Conservation (phyloP, 2,113 vertebrate species). For the Anolis carolinensis region DNA sequence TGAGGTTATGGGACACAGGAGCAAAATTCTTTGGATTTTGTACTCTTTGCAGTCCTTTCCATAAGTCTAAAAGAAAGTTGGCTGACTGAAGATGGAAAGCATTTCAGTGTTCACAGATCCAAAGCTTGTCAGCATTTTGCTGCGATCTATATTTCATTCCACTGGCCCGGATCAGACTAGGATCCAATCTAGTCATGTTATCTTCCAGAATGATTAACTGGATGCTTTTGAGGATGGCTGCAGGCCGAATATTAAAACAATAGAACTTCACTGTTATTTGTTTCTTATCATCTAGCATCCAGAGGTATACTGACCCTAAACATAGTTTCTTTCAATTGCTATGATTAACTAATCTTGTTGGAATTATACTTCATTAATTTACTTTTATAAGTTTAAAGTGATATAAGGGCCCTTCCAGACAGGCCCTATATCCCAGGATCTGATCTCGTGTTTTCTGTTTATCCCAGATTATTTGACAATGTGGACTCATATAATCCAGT, state of each 20-base stretch:
- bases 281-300: neutral
- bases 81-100: neutral
- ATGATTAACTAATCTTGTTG: neutral
- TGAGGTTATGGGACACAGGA: neutral
- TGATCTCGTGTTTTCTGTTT: too few species aligned
- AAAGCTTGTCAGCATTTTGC: too few species aligned
- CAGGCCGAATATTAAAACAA: neutral
- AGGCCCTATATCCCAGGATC: too few species aligned
- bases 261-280: neutral
- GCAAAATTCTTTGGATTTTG: neutral
- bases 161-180: neutral
- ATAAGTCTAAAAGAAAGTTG: too few species aligned
- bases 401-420: neutral
- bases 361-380: too few species aligned
- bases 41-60: too few species aligned
- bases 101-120: neutral
- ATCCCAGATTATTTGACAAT: too few species aligned
- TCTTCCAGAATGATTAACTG: neutral
- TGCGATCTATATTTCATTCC: too few species aligned
- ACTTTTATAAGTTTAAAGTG: neutral
- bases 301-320: neutral
- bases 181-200: neutral
- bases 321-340: neutral
- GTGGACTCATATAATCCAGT: too few species aligned
- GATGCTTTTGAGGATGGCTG: neutral